A percentile compares a stretch with the other conserved stretches of the same genome.
Conservation (phyloP, 2,113 vertebrate species). For the Semicossyphus pulcher region DNA sequence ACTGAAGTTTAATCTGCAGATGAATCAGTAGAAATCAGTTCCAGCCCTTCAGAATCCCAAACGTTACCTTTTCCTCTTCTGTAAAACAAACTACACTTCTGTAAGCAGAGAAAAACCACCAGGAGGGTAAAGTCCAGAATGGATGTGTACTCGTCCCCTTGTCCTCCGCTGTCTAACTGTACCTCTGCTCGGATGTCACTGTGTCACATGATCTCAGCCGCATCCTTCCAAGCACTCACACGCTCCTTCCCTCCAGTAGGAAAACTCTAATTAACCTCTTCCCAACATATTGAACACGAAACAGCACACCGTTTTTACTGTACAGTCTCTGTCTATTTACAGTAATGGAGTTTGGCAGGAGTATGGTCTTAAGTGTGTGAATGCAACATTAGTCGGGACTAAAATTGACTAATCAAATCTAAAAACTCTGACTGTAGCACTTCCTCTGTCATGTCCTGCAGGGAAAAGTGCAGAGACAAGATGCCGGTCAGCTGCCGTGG, state of each 20-base stretch:
- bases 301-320: background rate
- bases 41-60: background rate
- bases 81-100: background rate
- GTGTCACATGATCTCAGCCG: slow-evolving; percentile 45
- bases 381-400: slow-evolving; percentile 1
- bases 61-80: slow-evolving; percentile 5
- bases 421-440: slow-evolving; percentile 27
- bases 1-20: background rate
- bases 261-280: slow-evolving; percentile 7
- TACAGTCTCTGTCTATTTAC: slow-evolving; percentile 17
- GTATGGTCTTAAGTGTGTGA: slow-evolving; percentile 12
- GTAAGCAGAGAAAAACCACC: background rate
- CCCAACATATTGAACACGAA: background rate
- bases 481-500: slow-evolving; percentile 11
- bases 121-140: slow-evolving; percentile 5
- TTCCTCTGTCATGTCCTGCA: slow-evolving; percentile 26
- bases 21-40: background rate
- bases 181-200: slow-evolving; percentile 25
- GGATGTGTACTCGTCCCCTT: slow-evolving; percentile 27
- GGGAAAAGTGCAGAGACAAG: slow-evolving; percentile 39
- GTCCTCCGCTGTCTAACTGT: slow-evolving; percentile 50
- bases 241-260: background rate
- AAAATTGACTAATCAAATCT: slow-evolving; percentile 54
- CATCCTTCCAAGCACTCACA: slow-evolving; percentile 32
- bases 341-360: background rate